Percentiles rank a stretch among this genome's conserved stretches.
Conservation (phyloP, 1,140 invertebrate species). For the Aphidius ervi region DNA sequence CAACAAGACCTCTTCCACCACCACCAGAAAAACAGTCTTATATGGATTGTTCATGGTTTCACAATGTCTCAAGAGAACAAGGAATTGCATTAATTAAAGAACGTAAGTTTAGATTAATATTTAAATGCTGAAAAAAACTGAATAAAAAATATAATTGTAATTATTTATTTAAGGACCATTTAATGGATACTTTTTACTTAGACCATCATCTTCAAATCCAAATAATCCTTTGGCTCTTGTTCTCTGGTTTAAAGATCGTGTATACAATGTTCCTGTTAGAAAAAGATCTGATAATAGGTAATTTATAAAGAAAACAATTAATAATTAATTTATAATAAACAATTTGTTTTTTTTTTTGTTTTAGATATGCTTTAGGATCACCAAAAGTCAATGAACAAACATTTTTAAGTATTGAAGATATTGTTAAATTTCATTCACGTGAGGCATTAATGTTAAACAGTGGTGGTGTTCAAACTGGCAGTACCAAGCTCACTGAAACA, state of each 20-base stretch:
- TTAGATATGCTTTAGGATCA: slow-evolving; percentile 44
- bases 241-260: slow-evolving; percentile 46
- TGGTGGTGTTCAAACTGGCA: slow-evolving; percentile 40
- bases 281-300: slow-evolving; percentile 45
- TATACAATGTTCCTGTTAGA: slow-evolving; percentile 49
- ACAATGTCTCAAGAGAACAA: slow-evolving; percentile 45
- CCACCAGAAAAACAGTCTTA: slow-evolving; percentile 43
- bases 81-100: slow-evolving; percentile 43
- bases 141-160: background rate
- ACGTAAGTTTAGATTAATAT: slow-evolving; percentile 31
- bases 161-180: slow-evolving; percentile 17
- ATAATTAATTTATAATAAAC: slow-evolving; percentile 15
- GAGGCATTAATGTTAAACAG: slow-evolving; percentile 43
- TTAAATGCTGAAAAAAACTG: background rate
- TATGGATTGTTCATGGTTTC: slow-evolving; percentile 47
- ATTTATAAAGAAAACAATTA: slow-evolving; percentile 6
- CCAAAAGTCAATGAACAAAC: slow-evolving; percentile 40
- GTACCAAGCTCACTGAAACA: slow-evolving; percentile 43
- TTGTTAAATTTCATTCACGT: slow-evolving; percentile 39
- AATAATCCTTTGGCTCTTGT: slow-evolving; percentile 45
- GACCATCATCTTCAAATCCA: slow-evolving; percentile 43
- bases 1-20: slow-evolving; percentile 43
- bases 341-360: slow-evolving; percentile 15
- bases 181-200: slow-evolving; percentile 47
- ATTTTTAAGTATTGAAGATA: slow-evolving; percentile 46